These are phyloP conservation scores for Prunella himalayana DNA, from an alignment of 2,113 vertebrate species.

Conservation along the genomic window DNA sequence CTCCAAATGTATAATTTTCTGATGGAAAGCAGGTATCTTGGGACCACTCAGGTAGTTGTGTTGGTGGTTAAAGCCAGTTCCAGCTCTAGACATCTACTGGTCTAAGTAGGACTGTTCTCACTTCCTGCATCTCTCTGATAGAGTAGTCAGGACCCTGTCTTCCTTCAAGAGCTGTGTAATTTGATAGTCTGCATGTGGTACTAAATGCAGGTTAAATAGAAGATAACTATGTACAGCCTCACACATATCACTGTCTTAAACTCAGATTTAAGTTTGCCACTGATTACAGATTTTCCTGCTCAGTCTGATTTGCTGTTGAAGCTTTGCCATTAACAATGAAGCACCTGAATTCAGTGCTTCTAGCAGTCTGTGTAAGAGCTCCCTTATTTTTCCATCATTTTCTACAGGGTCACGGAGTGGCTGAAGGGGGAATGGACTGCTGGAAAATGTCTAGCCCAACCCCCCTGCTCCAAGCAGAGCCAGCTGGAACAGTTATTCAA, in stretches of 20 bases:
- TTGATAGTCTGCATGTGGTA: neutral
- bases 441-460: neutral
- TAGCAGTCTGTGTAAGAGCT: neutral
- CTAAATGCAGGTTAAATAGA: neutral
- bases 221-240: neutral
- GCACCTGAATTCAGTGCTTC: neutral
- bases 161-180: neutral
- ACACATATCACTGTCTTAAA: neutral
- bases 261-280: neutral
- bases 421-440: neutral
- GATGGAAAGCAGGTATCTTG: neutral
- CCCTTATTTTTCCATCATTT: neutral
- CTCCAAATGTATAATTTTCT: neutral
- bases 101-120: neutral
- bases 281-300: neutral
- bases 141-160: neutral
- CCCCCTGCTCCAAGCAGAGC: neutral
- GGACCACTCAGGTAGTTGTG: neutral
- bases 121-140: neutral
- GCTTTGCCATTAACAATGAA: neutral
- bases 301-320: neutral
- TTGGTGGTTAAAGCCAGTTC: neutral
- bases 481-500: neutral
- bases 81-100: neutral
- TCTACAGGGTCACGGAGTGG: neutral